These are phyloP conservation scores for Ibycter americanus DNA, from an alignment of 2,797 vertebrate genomes.

Conservation along the genomic window DNA sequence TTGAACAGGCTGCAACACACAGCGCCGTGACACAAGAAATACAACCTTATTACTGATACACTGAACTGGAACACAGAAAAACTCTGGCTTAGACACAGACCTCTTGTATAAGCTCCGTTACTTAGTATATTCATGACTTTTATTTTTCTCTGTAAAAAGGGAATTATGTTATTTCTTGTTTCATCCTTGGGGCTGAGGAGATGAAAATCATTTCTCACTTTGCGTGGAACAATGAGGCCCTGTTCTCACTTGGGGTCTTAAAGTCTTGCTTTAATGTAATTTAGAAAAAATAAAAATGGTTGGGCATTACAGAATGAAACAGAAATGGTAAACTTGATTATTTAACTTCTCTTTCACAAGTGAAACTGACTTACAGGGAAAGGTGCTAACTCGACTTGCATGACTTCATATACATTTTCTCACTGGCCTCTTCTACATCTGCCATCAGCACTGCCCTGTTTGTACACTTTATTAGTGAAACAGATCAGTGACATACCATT, in stretches of 20 bases:
- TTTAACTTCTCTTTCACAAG: background rate
- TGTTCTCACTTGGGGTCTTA: background rate
- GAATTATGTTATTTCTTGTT: background rate
- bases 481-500: background rate
- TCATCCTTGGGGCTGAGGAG: background rate
- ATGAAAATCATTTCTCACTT: background rate
- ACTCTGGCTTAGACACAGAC: background rate
- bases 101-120: background rate
- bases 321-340: constrained; percentile 1
- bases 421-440: background rate
- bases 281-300: background rate
- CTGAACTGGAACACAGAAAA: background rate
- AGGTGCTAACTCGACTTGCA: background rate
- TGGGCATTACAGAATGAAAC: background rate
- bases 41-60: background rate
- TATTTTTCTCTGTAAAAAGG: background rate
- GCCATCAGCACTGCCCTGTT: background rate
- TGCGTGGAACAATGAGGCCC: background rate
- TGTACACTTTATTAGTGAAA: background rate
- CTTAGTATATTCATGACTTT: background rate
- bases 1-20: background rate
- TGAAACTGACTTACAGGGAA: background rate
- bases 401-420: background rate
- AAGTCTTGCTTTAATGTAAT: background rate
- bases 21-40: background rate